Percentiles rank a stretch among this genome's conserved stretches.
phyloP scores from a whole-genome alignment of 2,888 invertebrate species.

The Ischnus inquisitorius region DNA sequence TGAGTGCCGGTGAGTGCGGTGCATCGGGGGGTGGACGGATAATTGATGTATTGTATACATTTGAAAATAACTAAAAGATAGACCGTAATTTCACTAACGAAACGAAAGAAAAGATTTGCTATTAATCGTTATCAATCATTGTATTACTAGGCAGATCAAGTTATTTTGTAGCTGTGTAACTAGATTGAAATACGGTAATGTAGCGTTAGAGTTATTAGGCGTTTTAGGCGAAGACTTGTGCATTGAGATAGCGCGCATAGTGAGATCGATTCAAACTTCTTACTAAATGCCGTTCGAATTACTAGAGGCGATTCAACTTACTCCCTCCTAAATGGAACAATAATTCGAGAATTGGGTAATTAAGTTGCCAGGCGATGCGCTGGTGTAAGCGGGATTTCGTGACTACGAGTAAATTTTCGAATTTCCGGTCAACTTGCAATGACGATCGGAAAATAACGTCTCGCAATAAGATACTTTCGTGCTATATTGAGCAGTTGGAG shows the following conservation, averaged over 20 bases:
- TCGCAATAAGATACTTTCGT: neutral
- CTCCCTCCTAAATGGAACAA: slow-evolving; percentile 16
- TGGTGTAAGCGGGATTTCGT: neutral
- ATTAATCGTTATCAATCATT: slow-evolving; percentile 33
- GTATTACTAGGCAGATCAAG: slow-evolving; percentile 39
- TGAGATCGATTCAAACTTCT: slow-evolving; percentile 41
- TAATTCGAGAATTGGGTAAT: slow-evolving; percentile 14
- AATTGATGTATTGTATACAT: slow-evolving; percentile 51
- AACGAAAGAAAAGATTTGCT: slow-evolving; percentile 40
- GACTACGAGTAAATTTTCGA: neutral
- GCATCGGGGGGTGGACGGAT: slow-evolving; percentile 70
- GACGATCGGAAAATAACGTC: neutral
- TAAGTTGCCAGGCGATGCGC: neutral
- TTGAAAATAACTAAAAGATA: slow-evolving; percentile 29
- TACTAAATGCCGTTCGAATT: slow-evolving; percentile 43
- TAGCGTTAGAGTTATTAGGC: slow-evolving; percentile 61
- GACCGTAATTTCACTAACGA: slow-evolving; percentile 29
- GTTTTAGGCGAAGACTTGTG: slow-evolving; percentile 62
- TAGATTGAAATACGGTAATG: slow-evolving; percentile 53
- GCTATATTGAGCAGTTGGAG: neutral
- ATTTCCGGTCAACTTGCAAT: slow-evolving; percentile 1
- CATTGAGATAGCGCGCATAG: slow-evolving; percentile 62
- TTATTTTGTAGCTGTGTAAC: slow-evolving; percentile 49
- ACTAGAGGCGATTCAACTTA: slow-evolving; percentile 41
- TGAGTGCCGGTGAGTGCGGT: slow-evolving; percentile 77